Conservation (phyloP, 2,888 invertebrate genomes). For the Cryptops parisi region DNA sequence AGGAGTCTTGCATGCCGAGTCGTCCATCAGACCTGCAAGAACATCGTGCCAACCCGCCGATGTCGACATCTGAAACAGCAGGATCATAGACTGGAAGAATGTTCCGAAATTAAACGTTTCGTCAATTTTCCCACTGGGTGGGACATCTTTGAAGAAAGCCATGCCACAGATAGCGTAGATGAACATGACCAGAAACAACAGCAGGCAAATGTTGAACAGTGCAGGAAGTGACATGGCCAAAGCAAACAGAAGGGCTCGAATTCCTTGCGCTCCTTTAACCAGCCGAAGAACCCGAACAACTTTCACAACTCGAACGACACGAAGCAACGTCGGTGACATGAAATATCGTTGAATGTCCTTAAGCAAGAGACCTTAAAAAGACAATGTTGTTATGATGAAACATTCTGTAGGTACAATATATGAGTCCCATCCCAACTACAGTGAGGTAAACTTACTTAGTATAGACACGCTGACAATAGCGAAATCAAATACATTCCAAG, state of each 20-base stretch:
- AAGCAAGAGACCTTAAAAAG: slow-evolving; percentile 80
- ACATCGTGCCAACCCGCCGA: slow-evolving; percentile 96
- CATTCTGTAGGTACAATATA: too few relatives aligned
- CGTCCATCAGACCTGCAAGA: slow-evolving; percentile 88
- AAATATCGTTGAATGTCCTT: slow-evolving; percentile 96
- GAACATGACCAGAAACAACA: slow-evolving; percentile 97
- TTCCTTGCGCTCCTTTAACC: slow-evolving; percentile 97
- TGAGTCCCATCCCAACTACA: slow-evolving; percentile 22
- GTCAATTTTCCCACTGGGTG: slow-evolving; percentile 84
- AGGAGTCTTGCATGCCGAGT: slow-evolving; percentile 75
- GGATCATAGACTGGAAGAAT: slow-evolving; percentile 94
- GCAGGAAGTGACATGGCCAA: slow-evolving; percentile 97
- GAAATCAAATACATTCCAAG: slow-evolving; percentile 99
- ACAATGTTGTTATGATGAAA: too few relatives aligned
- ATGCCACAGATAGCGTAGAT: slow-evolving; percentile 99
- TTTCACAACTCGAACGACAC: slow-evolving; percentile 96
- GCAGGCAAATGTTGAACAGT: slow-evolving; percentile 94
- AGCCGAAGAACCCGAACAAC: slow-evolving; percentile 93
- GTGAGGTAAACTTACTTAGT: slow-evolving; percentile 53
- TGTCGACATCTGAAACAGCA: slow-evolving; percentile 96
- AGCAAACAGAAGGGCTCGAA: slow-evolving; percentile 90
- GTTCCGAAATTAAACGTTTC: slow-evolving; percentile 98
- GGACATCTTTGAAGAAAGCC: slow-evolving; percentile 99
- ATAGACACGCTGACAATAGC: slow-evolving; percentile 97
- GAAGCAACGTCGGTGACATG: slow-evolving; percentile 91